Base-by-base conservation (phyloP, 1,140 invertebrate species). In the Yoshiicerus persimilis region DNA sequence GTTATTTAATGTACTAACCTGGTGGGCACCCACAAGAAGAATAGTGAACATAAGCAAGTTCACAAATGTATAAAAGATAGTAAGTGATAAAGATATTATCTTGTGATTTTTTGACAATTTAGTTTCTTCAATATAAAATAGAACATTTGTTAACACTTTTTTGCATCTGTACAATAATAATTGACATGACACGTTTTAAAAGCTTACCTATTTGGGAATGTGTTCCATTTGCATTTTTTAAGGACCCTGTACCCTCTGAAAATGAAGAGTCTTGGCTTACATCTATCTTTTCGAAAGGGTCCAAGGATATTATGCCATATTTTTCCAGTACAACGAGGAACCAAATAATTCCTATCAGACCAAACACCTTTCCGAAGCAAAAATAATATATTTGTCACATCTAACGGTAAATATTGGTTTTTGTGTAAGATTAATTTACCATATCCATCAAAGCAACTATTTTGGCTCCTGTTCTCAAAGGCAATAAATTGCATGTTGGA, bases 401-500 rank as follows among this genome's bases (percentile, higher is more conserved):
- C 32, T 27, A 64, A 8, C 23, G 16, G 20, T 16, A 5, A 84
- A 62, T 30, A n/a, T 47, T n/a, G n/a, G 56, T 8, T 30, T 27
- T 8, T 30, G 4, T 62, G 1, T 62, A 62, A 25, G 10, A 10
- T 70, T 20, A 16, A 3, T 32, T 83, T 64, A 88, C 88, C 88
- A 88, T 80, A 83, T 88, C 88, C 30, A 83, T 56, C 13, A 88
- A 38, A 27, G 88, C 88, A 1, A 88, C 30, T 2, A 86, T 0
- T 64, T 86, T 88, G 13, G 88, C 32, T 39, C 84, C 85, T 0
- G 47, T 86, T 25, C 47, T 32, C 25, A 88, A 39, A 8, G 39
- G 27, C 11, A 88, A 2, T n/a, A n/a, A 6, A 25, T 88, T 20
- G 23, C 88, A 88, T 83, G 88, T 88, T n/a, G 88, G 88, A 86